A percentile compares a stretch with the other conserved stretches of the same genome.
phyloP scores from a whole-genome alignment of 2,113 vertebrate genomes.

The Indicator maculatus region DNA sequence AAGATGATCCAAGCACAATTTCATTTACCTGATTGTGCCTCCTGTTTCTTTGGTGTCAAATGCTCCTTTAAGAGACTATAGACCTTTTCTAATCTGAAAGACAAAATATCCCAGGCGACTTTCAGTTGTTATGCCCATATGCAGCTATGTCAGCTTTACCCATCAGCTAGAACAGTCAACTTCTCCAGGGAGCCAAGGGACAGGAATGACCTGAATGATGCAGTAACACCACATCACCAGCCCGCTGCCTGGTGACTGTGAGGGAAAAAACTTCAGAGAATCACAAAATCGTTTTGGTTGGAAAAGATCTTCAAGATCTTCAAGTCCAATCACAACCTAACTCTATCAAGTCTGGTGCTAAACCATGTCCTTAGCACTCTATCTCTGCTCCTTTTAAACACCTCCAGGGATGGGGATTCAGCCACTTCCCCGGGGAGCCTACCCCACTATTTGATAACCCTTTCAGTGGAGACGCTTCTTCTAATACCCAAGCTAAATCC shows the following conservation, averaged over 20 bases:
- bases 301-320: no score
- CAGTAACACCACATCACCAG: neutral
- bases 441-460: no score
- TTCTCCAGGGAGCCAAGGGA: neutral
- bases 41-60: conserved; percentile 84
- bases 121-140: neutral
- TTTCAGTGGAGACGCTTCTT: no score
- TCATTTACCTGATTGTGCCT: conserved; percentile 81
- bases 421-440: no score
- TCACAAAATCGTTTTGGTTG: no score
- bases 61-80: conserved; percentile 93
- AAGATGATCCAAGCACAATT: neutral
- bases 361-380: no score
- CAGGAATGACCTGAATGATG: neutral
- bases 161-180: neutral
- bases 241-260: neutral
- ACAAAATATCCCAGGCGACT: neutral
- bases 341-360: no score
- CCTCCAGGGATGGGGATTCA: no score
- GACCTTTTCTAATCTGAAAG: conserved; percentile 92
- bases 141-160: neutral
- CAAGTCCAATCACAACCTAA: no score
- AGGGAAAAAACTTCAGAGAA: neutral
- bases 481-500: no score
- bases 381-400: no score